Percentiles rank a stretch among this genome's conserved stretches.
Conservation (phyloP, 2,797 vertebrate genomes). For the Sebastes nivosus region DNA sequence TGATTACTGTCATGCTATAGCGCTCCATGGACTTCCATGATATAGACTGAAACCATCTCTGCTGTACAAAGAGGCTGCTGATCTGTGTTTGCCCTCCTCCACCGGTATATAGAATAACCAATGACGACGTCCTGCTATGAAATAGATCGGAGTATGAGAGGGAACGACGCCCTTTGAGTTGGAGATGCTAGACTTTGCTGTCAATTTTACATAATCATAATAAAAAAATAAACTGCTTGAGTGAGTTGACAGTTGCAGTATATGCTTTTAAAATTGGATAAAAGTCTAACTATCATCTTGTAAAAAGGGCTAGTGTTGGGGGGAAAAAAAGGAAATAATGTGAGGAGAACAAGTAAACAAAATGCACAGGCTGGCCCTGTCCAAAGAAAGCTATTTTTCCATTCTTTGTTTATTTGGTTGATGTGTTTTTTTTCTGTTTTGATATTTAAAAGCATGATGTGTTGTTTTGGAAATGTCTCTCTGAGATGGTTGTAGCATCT, state of each 20-base stretch:
- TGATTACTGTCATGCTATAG: slow-evolving; percentile 67
- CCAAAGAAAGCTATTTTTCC: slow-evolving; percentile 82
- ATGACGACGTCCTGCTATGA: slow-evolving; percentile 9
- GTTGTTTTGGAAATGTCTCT: slow-evolving; percentile 52
- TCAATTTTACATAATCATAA: slow-evolving; percentile 38
- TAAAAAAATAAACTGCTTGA: slow-evolving; percentile 3
- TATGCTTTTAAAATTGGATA: slow-evolving; percentile 49
- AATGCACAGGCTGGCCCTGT: slow-evolving; percentile 87
- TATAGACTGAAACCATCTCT: slow-evolving; percentile 59
- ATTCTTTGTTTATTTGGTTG: slow-evolving; percentile 53
- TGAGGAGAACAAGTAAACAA: slow-evolving; percentile 59
- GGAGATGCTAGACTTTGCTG: slow-evolving; percentile 37
- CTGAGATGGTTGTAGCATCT: slow-evolving; percentile 53
- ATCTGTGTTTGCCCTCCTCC: slow-evolving; percentile 61
- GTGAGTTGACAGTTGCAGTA: slow-evolving; percentile 13
- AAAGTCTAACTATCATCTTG: slow-evolving; percentile 61
- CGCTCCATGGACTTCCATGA: slow-evolving; percentile 61
- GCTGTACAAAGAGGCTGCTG: slow-evolving; percentile 76
- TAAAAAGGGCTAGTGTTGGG: slow-evolving; percentile 68
- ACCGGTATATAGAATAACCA: slow-evolving; percentile 43
- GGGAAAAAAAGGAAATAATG: neutral
- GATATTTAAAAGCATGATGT: slow-evolving; percentile 67
- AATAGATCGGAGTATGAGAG: slow-evolving; percentile 20
- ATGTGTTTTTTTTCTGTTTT: slow-evolving; percentile 44
- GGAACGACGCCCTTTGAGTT: slow-evolving; percentile 28